These are phyloP conservation scores for Corvus cornix DNA, from an alignment of 2,113 vertebrate genomes.

Conservation along the genomic window DNA sequence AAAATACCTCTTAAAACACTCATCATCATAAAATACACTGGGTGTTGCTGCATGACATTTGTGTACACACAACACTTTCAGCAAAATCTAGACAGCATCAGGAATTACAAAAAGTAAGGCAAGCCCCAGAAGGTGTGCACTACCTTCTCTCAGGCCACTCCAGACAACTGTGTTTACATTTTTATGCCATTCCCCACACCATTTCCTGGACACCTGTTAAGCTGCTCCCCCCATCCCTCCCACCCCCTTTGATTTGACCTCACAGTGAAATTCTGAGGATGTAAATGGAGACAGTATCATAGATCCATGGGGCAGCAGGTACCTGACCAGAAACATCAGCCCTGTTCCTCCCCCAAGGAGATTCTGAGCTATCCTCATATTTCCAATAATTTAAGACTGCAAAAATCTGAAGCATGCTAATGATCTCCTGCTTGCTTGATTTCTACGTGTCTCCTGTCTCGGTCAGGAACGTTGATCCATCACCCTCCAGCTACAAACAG, in stretches of 20 bases:
- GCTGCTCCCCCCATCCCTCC: not conserved
- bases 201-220: not conserved
- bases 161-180: not conserved
- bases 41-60: not conserved
- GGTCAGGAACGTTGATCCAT: accelerated
- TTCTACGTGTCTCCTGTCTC: not conserved
- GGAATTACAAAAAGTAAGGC: not conserved
- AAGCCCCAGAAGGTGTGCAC: not conserved
- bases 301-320: not conserved
- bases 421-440: not conserved
- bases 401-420: accelerated
- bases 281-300: not conserved
- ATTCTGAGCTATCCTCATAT: not conserved
- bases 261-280: not conserved
- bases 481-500: not conserved
- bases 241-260: not conserved
- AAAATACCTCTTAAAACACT: slow-evolving; percentile 45
- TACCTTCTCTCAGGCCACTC: not conserved
- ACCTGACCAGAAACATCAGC: not conserved
- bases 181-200: not conserved
- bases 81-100: not conserved
- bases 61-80: not conserved
- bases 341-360: not conserved
- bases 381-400: not conserved
- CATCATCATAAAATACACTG: not conserved